phyloP scores from a whole-genome alignment of 2,113 vertebrate genomes.

The Mesitornis unicolor region DNA sequence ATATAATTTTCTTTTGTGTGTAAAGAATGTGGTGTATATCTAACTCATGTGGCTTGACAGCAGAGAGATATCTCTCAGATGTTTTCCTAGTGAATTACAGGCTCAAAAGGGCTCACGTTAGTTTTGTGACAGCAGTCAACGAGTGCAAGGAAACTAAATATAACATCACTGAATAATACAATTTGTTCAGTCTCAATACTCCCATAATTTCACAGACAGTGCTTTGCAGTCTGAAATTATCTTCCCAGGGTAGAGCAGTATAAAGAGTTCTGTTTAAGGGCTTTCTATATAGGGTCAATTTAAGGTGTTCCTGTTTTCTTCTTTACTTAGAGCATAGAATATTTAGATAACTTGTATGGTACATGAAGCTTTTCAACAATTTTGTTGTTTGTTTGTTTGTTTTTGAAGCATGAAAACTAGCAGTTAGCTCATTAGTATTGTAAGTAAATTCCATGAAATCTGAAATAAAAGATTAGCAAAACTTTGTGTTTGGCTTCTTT shows the following conservation, averaged over 20 bases:
- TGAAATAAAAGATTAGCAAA: neutral
- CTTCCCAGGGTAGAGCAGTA: neutral
- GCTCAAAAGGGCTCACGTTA: neutral
- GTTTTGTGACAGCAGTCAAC: neutral
- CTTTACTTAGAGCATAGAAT: neutral
- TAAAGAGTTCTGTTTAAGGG: neutral
- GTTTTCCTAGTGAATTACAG: neutral
- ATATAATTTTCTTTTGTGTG: neutral
- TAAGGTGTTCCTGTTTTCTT: neutral
- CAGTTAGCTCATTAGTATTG: neutral
- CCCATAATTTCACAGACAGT: neutral
- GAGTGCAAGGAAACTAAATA: neutral
- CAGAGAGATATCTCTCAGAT: neutral
- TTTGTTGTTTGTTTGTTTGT: neutral
- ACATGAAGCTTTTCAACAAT: neutral
- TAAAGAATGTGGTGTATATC: neutral
- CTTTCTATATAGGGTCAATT: neutral
- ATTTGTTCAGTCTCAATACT: neutral
- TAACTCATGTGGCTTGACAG: neutral
- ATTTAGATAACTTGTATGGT: neutral
- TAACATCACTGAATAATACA: neutral
- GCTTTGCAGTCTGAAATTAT: neutral
- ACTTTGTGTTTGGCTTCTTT: neutral
- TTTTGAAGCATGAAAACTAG: neutral
- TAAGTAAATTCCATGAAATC: neutral